Percentiles rank a stretch among this genome's conserved stretches.
phyloP scores from a whole-genome alignment of 2,888 invertebrate genomes.

The Trachelus tabidus region DNA sequence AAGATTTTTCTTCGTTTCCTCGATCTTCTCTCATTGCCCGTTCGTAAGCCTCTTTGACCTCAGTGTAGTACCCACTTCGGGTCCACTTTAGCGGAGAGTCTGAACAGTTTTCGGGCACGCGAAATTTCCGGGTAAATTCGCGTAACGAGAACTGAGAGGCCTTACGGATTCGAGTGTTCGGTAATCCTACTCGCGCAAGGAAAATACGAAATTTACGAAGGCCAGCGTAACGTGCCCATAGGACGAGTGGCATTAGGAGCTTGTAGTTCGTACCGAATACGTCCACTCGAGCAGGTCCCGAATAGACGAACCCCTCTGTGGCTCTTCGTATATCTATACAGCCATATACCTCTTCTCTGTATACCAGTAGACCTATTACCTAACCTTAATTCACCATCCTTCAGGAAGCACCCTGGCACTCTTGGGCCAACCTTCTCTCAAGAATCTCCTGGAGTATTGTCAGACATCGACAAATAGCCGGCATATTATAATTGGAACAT shows the following conservation, averaged over 20 bases:
- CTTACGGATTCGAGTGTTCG: background rate
- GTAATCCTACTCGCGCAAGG: background rate
- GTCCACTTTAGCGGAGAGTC: background rate
- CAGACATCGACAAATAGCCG: constrained; percentile 5
- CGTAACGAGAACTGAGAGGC: background rate
- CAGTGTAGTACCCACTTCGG: background rate
- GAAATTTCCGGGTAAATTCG: background rate
- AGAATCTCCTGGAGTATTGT: constrained; percentile 3
- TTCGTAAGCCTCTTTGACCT: background rate
- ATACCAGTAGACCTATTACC: background rate
- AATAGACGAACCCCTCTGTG: background rate
- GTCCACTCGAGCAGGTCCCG: background rate
- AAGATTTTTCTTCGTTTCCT: background rate
- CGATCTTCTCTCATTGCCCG: background rate
- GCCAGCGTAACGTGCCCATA: background rate
- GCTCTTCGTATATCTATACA: background rate
- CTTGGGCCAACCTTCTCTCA: background rate
- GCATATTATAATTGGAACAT: constrained; percentile 5
- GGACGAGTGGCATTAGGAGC: background rate
- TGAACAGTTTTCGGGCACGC: background rate
- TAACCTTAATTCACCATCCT: background rate
- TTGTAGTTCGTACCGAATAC: background rate
- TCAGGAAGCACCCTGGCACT: background rate
- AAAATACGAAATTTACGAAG: background rate
- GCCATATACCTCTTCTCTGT: background rate